These are phyloP conservation scores for Pocillopora damicornis DNA, from an alignment of 64 coral and sea anemone species.

Conservation along the genomic window DNA sequence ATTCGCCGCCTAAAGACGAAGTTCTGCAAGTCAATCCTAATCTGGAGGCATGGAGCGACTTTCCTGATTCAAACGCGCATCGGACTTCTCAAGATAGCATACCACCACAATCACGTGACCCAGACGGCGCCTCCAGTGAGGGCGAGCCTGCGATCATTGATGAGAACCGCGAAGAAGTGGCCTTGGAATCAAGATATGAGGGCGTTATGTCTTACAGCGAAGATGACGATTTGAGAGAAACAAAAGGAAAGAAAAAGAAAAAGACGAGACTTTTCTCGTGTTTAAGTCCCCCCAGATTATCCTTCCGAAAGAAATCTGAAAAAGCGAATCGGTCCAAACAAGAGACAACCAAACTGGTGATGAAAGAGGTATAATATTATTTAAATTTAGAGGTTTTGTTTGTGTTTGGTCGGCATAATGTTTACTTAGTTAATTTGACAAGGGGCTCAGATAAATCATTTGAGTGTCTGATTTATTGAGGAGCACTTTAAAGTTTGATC, in stretches of 20 bases:
- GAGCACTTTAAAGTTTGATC: too few species aligned
- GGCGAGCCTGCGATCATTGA: not conserved
- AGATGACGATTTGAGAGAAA: not conserved
- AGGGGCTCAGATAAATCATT: not conserved
- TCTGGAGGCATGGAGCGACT: not conserved
- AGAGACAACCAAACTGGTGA: not conserved
- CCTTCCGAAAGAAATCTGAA: slow-evolving; percentile 9
- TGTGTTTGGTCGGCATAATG: not conserved
- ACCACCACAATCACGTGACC: slow-evolving; percentile 32
- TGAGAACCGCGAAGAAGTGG: not conserved
- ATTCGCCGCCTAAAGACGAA: not conserved
- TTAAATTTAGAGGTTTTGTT: not conserved
- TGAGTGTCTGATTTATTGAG: not conserved
- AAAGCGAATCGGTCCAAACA: not conserved
- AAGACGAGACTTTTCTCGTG: slow-evolving; percentile 11
- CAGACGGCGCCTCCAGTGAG: slow-evolving; percentile 47
- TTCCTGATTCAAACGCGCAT: not conserved
- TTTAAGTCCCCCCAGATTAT: slow-evolving; percentile 1
- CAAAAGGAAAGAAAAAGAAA: slow-evolving; percentile 13
- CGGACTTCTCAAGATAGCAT: not conserved
- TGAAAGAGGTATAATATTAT: not conserved
- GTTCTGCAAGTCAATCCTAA: not conserved
- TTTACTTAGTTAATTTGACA: not conserved
- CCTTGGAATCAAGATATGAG: not conserved
- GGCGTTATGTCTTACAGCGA: not conserved